Conservation (phyloP, 2,113 vertebrate genomes). For the Salminus brasiliensis region DNA sequence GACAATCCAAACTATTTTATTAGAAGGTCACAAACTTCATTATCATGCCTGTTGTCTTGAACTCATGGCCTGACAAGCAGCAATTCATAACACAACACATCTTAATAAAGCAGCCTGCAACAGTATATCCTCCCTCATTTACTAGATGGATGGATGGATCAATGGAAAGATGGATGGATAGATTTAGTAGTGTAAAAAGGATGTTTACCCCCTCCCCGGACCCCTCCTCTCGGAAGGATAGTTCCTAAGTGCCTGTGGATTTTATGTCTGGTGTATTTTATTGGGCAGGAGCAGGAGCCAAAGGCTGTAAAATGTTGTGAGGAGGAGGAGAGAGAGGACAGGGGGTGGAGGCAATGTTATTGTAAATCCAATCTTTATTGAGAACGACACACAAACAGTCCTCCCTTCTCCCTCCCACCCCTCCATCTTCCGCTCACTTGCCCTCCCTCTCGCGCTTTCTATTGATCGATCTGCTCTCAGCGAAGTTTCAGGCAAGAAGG, state of each 20-base stretch:
- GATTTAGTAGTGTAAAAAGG: slow-evolving; percentile 82
- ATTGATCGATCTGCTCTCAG: slow-evolving; percentile 64
- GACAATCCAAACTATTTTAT: slow-evolving; percentile 15
- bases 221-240: slow-evolving; percentile 64
- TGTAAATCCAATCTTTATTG: slow-evolving; percentile 82
- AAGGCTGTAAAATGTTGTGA: slow-evolving; percentile 76
- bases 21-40: neutral
- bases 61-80: slow-evolving; percentile 47
- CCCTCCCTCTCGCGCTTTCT: slow-evolving; percentile 44
- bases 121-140: slow-evolving; percentile 74
- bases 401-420: slow-evolving; percentile 42
- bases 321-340: slow-evolving; percentile 62
- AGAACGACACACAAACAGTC: slow-evolving; percentile 72
- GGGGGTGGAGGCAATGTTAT: slow-evolving; percentile 69
- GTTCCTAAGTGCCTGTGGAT: slow-evolving; percentile 83
- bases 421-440: slow-evolving; percentile 44
- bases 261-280: slow-evolving; percentile 84
- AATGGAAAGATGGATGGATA: slow-evolving; percentile 64
- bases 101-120: slow-evolving; percentile 78
- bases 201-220: slow-evolving; percentile 69
- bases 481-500: slow-evolving; percentile 22
- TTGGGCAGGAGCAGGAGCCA: slow-evolving; percentile 75
- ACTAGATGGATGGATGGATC: slow-evolving; percentile 53
- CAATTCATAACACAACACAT: slow-evolving; percentile 76
- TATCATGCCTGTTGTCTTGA: neutral